Base-by-base conservation (phyloP, 2,888 invertebrate species). In the Mythimna lalbum region DNA sequence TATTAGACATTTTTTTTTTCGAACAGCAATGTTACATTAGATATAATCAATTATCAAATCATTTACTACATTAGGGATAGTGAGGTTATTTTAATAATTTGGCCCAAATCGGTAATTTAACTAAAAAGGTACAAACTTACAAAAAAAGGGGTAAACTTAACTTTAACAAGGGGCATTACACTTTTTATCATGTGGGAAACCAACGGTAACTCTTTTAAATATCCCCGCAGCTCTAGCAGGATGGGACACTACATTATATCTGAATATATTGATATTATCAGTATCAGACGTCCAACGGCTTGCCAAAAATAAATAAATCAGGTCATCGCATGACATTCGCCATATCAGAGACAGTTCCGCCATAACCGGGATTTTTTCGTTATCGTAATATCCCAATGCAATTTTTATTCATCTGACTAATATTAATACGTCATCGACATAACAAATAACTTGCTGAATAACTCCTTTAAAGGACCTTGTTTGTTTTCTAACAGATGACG, bases 281-380 rank as follows among this genome's bases (percentile, higher is more conserved):
- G n/a, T 60, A 49, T 59, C 52, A n/a, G 1, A 36, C 27, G 1
- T n/a, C 52, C 39, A 27, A 36, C 60, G 17, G 31, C 27, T 47
- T 31, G 59, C 50, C 62, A 67, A 67, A 78, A 73, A 78, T 76
- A 55, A 71, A 78, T 31, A 17, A 65, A 76, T 39, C 50, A 69
- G 63, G 62, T 64, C 52, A 75, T 50, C 27, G 12, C n/a, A 10
- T 43, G 43, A 76, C 49, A 74, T 75, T 75, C 52, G n/a, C n/a
- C 56, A 52, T 65, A 80, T 77, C 76, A 60, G 43, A 33, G 33
- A 43, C 59, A 50, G 23, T 80, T 78, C 81, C 81, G 81, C 12
- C 33, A 12, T 52, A 69, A 59, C 81, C 76, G 81, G 69, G 69
- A 17, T 67, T 59, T 59, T 65, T 39, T 74, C 9, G 43, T 73